Conservation (phyloP, 2,797 vertebrate species). For the Choloepus didactylus region DNA sequence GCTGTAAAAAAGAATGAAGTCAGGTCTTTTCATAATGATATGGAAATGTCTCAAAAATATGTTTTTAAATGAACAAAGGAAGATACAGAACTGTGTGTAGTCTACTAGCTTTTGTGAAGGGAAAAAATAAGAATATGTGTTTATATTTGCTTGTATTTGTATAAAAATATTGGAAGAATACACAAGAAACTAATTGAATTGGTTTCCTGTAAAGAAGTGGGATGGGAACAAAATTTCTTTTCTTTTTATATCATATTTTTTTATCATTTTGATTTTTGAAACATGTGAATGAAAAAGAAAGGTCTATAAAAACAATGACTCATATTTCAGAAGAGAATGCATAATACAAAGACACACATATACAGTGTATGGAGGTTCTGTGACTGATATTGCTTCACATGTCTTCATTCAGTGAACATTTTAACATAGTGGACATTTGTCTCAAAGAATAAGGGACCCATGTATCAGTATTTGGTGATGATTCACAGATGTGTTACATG, state of each 20-base stretch:
- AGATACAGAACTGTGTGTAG: too few relatives aligned
- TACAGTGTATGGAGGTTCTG: background rate
- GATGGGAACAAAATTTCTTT: background rate
- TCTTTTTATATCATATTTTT: background rate
- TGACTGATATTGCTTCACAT: background rate
- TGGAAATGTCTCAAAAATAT: background rate
- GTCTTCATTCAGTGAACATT: background rate
- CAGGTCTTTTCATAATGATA: background rate
- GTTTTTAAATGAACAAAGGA: background rate
- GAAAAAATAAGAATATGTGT: background rate
- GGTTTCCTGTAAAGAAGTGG: background rate
- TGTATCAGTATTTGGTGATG: too few relatives aligned
- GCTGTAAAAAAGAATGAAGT: background rate
- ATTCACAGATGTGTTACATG: background rate
- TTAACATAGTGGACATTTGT: background rate
- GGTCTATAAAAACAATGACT: background rate
- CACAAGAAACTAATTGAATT: too few relatives aligned
- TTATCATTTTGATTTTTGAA: background rate
- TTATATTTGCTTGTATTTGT: background rate
- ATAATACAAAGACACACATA: background rate
- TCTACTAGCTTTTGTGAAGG: background rate
- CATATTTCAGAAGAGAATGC: background rate
- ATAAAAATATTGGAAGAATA: background rate
- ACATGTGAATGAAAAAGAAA: background rate
- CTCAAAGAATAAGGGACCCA: background rate